Evolutionary conservation across 2,797 vertebrate species (phyloP).

Genomic region (Micromesistius poutassou): DNA sequence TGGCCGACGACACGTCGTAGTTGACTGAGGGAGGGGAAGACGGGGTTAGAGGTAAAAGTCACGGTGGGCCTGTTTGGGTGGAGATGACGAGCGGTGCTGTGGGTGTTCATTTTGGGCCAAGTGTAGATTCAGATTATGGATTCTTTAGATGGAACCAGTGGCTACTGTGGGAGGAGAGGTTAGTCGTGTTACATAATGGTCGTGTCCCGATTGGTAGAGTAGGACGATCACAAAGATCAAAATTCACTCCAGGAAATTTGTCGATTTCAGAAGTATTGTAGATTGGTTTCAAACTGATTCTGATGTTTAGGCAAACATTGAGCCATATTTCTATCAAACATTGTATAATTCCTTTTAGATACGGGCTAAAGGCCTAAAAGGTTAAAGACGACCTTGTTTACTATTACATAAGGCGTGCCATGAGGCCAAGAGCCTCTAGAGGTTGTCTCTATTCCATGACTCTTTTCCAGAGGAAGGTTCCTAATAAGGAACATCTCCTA

Average conservation of each 20-base stretch:
- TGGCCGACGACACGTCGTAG: conserved; percentile 95
- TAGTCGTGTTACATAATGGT: background rate
- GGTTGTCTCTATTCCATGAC: background rate
- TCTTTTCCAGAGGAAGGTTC: background rate
- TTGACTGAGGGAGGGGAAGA: conserved; percentile 76
- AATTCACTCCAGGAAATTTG: background rate
- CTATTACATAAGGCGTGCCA: background rate
- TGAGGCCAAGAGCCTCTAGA: background rate
- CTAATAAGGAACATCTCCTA: conserved; percentile 1
- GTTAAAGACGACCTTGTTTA: background rate
- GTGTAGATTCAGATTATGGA: background rate
- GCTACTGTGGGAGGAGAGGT: background rate
- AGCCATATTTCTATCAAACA: background rate
- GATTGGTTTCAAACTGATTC: background rate
- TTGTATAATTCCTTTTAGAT: background rate
- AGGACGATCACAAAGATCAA: background rate
- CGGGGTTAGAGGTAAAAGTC: background rate
- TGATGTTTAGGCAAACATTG: background rate
- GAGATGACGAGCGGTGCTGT: background rate
- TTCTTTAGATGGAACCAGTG: background rate
- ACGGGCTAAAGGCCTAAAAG: background rate
- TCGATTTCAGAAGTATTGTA: background rate
- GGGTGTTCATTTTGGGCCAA: background rate
- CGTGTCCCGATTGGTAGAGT: background rate
- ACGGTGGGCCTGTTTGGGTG: background rate